These are phyloP conservation scores for Neodiprion lecontei DNA, from an alignment of 1,140 invertebrate genomes.

Conservation along the genomic window DNA sequence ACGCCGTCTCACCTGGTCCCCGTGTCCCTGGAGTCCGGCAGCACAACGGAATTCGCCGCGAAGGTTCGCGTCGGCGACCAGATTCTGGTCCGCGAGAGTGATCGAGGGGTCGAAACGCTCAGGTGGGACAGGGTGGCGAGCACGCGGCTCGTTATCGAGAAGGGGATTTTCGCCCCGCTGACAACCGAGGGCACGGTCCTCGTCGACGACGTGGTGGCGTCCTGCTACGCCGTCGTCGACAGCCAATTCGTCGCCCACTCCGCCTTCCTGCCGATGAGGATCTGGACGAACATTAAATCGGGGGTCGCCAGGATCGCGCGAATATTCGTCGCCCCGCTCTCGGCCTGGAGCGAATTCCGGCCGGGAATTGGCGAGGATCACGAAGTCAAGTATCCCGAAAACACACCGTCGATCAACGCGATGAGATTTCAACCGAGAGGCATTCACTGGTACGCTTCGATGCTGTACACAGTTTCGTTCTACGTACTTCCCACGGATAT, in stretches of 20 bases:
- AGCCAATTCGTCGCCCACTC: conserved; percentile 86
- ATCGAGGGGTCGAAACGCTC: conserved; percentile 52
- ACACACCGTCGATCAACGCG: conserved; percentile 30
- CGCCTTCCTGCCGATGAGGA: conserved; percentile 80
- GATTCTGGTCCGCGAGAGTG: conserved; percentile 58
- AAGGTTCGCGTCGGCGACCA: conserved; percentile 63
- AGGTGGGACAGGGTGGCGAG: conserved; percentile 69
- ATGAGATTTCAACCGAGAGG: conserved; percentile 59
- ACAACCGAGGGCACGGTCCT: conserved; percentile 87
- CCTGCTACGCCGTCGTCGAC: conserved; percentile 92
- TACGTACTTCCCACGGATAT: conserved; percentile 69
- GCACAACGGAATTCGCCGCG: conserved; percentile 67
- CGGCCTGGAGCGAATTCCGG: neutral
- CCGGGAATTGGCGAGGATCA: conserved; percentile 24
- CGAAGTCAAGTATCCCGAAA: conserved; percentile 31
- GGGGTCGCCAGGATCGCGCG: conserved; percentile 29
- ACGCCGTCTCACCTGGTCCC: conserved; percentile 86
- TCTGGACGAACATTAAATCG: conserved; percentile 55
- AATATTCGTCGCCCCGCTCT: conserved; percentile 25
- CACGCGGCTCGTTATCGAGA: conserved; percentile 64
- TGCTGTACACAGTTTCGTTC: conserved; percentile 76
- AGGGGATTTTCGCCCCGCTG: conserved; percentile 89
- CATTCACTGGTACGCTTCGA: conserved; percentile 86
- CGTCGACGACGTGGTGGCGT: conserved; percentile 89
- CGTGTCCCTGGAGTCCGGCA: conserved; percentile 43